Evolutionary conservation across 2,113 vertebrate genomes (phyloP).

Genomic region (Monarcha castaneiventris): DNA sequence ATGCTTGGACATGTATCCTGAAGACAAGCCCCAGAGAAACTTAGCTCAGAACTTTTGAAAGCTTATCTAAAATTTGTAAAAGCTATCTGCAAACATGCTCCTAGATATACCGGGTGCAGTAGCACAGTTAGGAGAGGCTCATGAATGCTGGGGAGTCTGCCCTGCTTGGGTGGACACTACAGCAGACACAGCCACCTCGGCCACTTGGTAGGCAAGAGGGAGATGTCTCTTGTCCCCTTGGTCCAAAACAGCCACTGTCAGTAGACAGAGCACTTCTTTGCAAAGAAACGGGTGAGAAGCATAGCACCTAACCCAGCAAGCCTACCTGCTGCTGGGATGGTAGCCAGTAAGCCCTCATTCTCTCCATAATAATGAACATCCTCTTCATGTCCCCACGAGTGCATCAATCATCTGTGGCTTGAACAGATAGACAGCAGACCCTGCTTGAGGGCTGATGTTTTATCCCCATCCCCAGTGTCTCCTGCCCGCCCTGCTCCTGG

Average conservation of each 20-base stretch:
- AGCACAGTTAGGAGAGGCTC: not conserved
- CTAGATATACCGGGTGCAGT: not conserved
- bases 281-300: not conserved
- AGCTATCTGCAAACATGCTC: not conserved
- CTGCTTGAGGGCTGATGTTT: not conserved
- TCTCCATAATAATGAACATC: not conserved
- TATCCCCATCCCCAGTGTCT: no score
- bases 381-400: not conserved
- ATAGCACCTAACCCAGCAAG: not conserved
- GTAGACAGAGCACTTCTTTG: not conserved
- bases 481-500: not conserved
- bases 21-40: not conserved
- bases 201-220: not conserved
- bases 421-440: not conserved
- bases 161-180: not conserved
- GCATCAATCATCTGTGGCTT: fast-evolving
- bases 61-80: not conserved
- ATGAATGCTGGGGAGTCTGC: not conserved
- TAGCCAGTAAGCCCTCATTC: not conserved
- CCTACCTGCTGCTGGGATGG: not conserved
- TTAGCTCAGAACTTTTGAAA: not conserved
- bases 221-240: not conserved
- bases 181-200: not conserved
- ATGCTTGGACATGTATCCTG: not conserved
- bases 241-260: not conserved